Base-by-base conservation (phyloP, 2,113 vertebrate species). In the Percina caprodes region DNA sequence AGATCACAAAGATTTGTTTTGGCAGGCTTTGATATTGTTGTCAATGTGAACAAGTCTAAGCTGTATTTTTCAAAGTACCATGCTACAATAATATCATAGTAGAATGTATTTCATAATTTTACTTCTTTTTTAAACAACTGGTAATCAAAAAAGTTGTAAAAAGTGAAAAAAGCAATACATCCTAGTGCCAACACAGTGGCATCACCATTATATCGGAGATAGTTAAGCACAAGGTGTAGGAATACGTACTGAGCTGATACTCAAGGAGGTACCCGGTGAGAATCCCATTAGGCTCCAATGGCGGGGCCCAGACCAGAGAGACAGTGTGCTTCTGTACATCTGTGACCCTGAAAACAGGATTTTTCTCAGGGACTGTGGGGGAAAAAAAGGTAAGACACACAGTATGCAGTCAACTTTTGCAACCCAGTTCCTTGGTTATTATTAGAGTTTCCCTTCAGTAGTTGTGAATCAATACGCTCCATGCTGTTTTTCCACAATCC, bases 191-290 rank as follows among this genome's bases (percentile, higher is more conserved):
- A 72, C 69, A 84, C 2, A 9, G 33, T 46, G 58, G 63, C 76
- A 77, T n/a, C 24, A 24, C 23, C 33, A 30, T 26, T 69, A 46
- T 46, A 56, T 78, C 24, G 52, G 45, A 59, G 35, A 42, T 52
- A 15, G 61, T 48, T 72, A 55, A 58, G 33, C 12, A 69, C 23
- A 61, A 82, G 54, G 42, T 11, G 46, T 5, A 68, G 23, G 23
- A 10, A 84, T 83, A 97, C 98, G 13, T 97, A 99, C 98, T 97
- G 76, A 97, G 97, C 93, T 99, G 97, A 79, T 99, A 97, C 55
- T 98, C 96, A 19, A 99, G 94, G 46, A 97, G 35, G 79, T 97
- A 99, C 61, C 96, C 94, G 0, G 95, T 98, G 45, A 99, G 94
- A 89, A 97, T 93, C 60, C 98, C 98, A n/a, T 99, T 99, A 33